These are phyloP conservation scores for Lerista edwardsae DNA, from an alignment of 2,797 vertebrate species.

Conservation along the genomic window DNA sequence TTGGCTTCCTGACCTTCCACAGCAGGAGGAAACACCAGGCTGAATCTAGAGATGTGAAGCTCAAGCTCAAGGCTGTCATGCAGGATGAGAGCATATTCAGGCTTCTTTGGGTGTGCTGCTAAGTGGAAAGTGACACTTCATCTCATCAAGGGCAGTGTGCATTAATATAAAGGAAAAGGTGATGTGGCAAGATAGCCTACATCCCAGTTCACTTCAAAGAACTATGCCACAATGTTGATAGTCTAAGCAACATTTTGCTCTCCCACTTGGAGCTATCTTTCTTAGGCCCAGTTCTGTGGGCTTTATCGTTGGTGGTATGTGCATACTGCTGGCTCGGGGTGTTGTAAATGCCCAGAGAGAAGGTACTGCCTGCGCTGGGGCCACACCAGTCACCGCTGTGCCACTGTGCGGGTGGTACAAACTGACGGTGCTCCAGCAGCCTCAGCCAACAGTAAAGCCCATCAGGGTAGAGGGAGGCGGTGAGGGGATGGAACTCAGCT, in stretches of 20 bases:
- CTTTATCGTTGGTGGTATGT: too few relatives aligned
- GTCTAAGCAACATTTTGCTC: not conserved
- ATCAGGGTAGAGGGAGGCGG: too few relatives aligned
- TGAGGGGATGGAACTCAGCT: too few relatives aligned
- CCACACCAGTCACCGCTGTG: too few relatives aligned
- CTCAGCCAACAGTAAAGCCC: too few relatives aligned
- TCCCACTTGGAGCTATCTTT: too few relatives aligned
- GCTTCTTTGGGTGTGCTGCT: conserved; percentile 31
- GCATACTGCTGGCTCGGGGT: too few relatives aligned
- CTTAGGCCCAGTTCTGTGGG: too few relatives aligned
- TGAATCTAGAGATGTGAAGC: conserved; percentile 28
- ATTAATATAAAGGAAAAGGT: conserved; percentile 40
- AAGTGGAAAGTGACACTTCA: conserved; percentile 50
- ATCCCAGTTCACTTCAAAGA: conserved; percentile 3
- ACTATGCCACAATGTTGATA: not conserved
- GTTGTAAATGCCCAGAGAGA: too few relatives aligned
- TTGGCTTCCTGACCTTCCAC: conserved; percentile 23
- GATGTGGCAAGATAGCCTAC: not conserved
- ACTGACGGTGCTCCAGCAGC: too few relatives aligned
- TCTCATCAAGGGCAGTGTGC: conserved; percentile 44
- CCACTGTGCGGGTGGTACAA: too few relatives aligned
- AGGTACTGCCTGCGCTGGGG: too few relatives aligned
- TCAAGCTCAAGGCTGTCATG: conserved; percentile 47
- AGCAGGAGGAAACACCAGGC: not conserved
- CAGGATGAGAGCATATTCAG: conserved; percentile 62